Base-by-base conservation (phyloP, 2,888 invertebrate species). In the Nasonia oneida region DNA sequence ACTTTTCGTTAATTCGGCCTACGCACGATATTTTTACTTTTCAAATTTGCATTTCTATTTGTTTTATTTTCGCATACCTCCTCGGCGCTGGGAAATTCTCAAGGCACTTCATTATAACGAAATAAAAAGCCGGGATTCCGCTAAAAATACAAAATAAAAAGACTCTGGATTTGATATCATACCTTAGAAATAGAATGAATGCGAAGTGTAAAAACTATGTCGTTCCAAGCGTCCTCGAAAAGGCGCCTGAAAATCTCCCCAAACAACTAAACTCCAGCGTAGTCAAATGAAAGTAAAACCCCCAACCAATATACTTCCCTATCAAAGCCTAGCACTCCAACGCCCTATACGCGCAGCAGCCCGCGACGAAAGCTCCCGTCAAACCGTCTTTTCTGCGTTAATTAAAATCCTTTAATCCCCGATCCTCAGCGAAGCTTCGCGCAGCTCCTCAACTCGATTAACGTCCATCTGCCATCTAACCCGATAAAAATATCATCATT, bases 401-500 rank as follows among this genome's bases (percentile, higher is more conserved):
- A 74, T 81, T 70, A 76, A 79, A 73, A 79, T 73, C 70, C 50
- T 64, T 83, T 71, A 83, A 78, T 78, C 78, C 3, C 29, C 78
- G 61, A 73, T 78, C 73, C 61, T 47, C 73, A 37, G 14, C 76
- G 5, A 61, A 18, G 5, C 33, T n/a, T 70, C 10, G 37, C 37
- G 42, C 33, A 33, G 10, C 39, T 8, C n/a, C 33, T 29, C 80
- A 79, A 64, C 53, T 18, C 64, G 74, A 79, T 84, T 84, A 84
- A 79, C 39, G 8, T 77, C 37, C 4, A 6, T 23, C 15, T 74
- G 23, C 47, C 29, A 10, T 53, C 71, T 84, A 80, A 80, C 64
- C 75, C 67, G 75, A 80, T 80, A 80, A 84, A 84, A 80, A 80
- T 75, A 75, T 80, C 67, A 74, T 84, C 80, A 78, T 8, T 12